Evolutionary conservation across 1,140 invertebrate species (phyloP).

Genomic region (Sipha flava): DNA sequence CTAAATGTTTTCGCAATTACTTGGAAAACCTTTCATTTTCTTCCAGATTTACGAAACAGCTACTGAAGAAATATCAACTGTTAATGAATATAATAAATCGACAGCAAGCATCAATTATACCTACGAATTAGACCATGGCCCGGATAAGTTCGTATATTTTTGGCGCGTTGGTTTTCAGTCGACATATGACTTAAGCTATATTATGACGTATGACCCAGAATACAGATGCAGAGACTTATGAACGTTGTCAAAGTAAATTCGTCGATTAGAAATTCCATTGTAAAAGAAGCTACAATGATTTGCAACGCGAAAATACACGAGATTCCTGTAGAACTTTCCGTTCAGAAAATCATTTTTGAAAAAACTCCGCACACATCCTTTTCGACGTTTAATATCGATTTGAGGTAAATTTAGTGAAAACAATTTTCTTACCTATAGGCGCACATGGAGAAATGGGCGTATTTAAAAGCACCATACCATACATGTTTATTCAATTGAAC

Average conservation of each 20-base stretch:
- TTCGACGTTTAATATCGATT: background rate
- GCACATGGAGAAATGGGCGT: no score
- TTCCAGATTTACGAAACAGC: background rate
- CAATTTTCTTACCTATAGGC: no score
- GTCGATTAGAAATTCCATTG: background rate
- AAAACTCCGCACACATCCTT: background rate
- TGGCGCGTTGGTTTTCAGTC: background rate
- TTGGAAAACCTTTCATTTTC: no score
- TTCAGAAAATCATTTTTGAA: constrained; percentile 5
- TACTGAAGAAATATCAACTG: background rate
- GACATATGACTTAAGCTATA: background rate
- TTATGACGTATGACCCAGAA: background rate
- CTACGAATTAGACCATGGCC: background rate
- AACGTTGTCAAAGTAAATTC: background rate
- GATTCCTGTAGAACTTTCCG: background rate
- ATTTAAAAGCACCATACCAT: no score
- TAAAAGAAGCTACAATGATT: background rate
- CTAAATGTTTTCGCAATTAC: no score
- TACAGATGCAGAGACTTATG: background rate
- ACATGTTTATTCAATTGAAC: no score
- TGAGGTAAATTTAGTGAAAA: background rate
- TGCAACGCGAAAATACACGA: background rate
- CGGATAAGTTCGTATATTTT: background rate
- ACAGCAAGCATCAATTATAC: background rate
- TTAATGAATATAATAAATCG: background rate